These are phyloP conservation scores for Leptopterna dolabrata DNA, from an alignment of 2,888 invertebrate species.

Conservation along the genomic window DNA sequence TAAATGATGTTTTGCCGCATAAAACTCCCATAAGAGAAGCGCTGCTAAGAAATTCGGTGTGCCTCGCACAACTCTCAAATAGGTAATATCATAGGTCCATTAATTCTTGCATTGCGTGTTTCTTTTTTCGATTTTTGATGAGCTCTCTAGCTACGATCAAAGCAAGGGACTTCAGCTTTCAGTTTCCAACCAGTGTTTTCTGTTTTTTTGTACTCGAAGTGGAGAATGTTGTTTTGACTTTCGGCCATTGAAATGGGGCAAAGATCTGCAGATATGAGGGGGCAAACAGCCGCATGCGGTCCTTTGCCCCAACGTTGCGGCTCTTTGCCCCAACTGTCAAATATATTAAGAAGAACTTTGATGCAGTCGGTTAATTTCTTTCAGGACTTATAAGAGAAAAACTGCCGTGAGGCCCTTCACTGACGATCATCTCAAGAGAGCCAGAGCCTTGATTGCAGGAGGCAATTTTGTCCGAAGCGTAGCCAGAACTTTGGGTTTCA, in stretches of 20 bases:
- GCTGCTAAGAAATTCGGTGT: background rate
- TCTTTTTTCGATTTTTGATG: background rate
- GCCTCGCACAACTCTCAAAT: conserved; percentile 9
- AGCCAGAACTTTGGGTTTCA: conserved; percentile 12
- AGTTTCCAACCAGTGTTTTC: background rate
- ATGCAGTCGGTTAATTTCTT: background rate
- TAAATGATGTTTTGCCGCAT: conserved; percentile 1
- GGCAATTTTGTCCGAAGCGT: conserved; percentile 1
- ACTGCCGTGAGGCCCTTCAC: background rate
- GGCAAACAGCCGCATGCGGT: background rate
- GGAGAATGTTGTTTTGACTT: background rate
- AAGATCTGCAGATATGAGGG: conserved; percentile 1
- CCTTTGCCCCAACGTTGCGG: background rate
- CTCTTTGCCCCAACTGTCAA: background rate
- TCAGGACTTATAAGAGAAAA: background rate
- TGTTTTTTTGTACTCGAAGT: background rate
- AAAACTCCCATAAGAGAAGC: background rate
- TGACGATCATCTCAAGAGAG: background rate
- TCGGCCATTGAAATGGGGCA: background rate
- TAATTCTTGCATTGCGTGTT: background rate
- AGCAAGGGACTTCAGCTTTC: background rate
- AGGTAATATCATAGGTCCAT: too few relatives aligned
- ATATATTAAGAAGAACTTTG: background rate
- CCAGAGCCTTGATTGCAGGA: background rate
- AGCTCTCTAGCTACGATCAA: background rate